Conservation (phyloP, 2,113 vertebrate species). For the Phoenicopterus ruber region DNA sequence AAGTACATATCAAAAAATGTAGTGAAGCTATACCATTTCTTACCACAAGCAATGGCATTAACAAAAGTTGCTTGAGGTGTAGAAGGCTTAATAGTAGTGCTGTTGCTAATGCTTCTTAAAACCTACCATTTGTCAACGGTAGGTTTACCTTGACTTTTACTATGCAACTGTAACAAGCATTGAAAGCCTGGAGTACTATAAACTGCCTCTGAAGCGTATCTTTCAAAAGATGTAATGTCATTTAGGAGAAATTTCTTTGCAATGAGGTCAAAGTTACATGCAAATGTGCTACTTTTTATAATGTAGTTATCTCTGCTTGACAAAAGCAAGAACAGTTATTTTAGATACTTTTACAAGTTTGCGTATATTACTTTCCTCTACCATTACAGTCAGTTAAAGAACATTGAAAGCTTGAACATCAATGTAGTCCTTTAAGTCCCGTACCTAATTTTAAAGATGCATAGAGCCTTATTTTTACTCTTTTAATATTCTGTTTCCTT, state of each 20-base stretch:
- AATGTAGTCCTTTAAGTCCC: neutral
- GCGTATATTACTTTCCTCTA: neutral
- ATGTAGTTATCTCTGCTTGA: neutral
- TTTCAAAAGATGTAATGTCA: neutral
- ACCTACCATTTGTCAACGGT: neutral
- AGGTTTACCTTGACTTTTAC: constrained; percentile 13
- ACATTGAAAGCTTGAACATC: neutral
- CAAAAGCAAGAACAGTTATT: neutral
- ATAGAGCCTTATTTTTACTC: neutral
- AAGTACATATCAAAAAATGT: neutral
- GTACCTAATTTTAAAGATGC: neutral
- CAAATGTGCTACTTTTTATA: neutral
- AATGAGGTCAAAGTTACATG: neutral
- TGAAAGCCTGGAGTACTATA: neutral
- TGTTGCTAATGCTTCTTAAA: constrained; percentile 36
- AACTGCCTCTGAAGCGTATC: neutral
- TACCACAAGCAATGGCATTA: neutral
- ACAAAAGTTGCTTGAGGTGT: neutral
- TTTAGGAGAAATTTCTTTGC: neutral
- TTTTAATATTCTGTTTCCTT: neutral
- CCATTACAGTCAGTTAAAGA: neutral
- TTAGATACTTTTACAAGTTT: neutral
- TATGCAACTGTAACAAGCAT: neutral
- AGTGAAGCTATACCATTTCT: neutral
- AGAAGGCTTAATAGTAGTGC: neutral